Evolutionary conservation across 1,140 invertebrate species (phyloP).

Genomic region (Sminthurinus signatus): DNA sequence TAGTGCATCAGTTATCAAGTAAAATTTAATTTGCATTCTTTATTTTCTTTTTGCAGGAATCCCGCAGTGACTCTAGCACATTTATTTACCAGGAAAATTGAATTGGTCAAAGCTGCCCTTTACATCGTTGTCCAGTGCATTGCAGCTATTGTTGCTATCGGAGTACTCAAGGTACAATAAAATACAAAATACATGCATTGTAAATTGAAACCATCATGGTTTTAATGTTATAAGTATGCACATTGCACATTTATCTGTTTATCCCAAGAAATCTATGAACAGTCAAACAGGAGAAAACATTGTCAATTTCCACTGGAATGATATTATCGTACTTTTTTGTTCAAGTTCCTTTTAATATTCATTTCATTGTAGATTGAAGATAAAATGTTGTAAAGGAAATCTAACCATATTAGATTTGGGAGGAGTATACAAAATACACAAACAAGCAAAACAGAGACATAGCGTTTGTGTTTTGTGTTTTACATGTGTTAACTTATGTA

Average conservation of each 20-base stretch:
- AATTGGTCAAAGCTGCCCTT: conserved; percentile 62
- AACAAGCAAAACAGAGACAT: no score
- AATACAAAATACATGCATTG: no score
- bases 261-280: no score
- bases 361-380: no score
- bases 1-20: neutral
- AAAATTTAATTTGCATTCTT: conserved; percentile 1
- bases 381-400: no score
- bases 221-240: neutral
- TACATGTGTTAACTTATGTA: no score
- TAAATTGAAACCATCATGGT: conserved; percentile 13
- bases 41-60: neutral
- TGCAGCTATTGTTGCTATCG: conserved; percentile 70
- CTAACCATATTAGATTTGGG: no score
- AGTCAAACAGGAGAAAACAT: no score
- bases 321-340: neutral
- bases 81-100: conserved; percentile 69
- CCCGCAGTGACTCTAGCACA: conserved; percentile 77
- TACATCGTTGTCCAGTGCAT: conserved; percentile 71
- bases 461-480: no score
- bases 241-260: no score
- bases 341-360: neutral
- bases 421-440: no score
- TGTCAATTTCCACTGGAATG: conserved; percentile 12
- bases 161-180: conserved; percentile 59